Evolutionary conservation across 2,888 invertebrate species (phyloP), one percentile per base, ranked within the genome.

Genomic region (Proisotoma minuta): DNA sequence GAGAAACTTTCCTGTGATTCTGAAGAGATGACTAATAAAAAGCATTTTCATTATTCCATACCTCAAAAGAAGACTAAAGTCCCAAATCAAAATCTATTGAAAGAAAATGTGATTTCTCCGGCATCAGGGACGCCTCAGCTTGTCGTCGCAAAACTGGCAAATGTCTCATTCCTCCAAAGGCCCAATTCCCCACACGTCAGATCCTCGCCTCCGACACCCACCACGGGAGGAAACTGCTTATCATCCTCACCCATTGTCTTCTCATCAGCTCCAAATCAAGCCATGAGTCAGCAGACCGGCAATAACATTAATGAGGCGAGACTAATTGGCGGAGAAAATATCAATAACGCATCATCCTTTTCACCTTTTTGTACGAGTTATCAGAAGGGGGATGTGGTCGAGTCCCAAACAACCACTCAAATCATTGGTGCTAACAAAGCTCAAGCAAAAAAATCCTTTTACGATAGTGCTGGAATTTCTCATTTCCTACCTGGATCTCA

Each of bases 141-240:
- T 18, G 73, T 73, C 0, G 72, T 73, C n/a, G 72, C 70, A 10
- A 71, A 71, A 51, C 66, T 73, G 18, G 72, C 70, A 10, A 71
- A 71, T 53, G 68, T 73, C 8, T 54, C 66, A 10, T 72, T 66
- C 49, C 57, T 73, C 24, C 71, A 72, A 59, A 61, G 73, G 49
- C 73, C 73, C 3, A 57, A 66, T 39, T 72, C 72, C 1, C 73
- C 73, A n/a, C 65, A 66, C 53, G n/a, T 62, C 8, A 43, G 56
- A 15, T 40, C 62, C n/a, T 57, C 56, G 3, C 15, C 62, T 20
- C 53, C 56, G 5, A 24, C 60, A 54, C 18, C n/a, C 23, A 2
- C 51, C 47, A 20, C 60, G 43, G 18, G 23, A 26, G 5, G 39
- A 39, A 54, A 26, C 40, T 52, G 3, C 47, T 61, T 23, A 39